Base-by-base conservation (phyloP, 2,888 invertebrate species). In the Spilosoma lubricipeda region DNA sequence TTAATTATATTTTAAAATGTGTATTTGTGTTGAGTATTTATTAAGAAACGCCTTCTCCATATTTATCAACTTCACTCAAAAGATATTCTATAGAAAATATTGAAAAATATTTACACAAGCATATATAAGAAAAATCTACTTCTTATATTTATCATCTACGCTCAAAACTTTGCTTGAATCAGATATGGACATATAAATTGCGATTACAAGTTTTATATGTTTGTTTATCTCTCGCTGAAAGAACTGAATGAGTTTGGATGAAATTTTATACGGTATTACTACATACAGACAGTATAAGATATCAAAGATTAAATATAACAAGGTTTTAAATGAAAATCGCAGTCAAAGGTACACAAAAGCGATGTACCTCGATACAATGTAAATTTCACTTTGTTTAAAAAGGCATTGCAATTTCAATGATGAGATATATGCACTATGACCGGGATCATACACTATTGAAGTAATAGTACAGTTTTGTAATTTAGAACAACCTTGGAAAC, bases 401-500 rank as follows among this genome's bases (percentile, higher is more conserved):
- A 42, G 8, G 39, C 9, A 69, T 56, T 56, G n/a, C 18, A 39
- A n/a, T 18, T 69, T 69, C 56, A 69, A 69, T 69, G 36, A 39
- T 59, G n/a, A 27, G 15, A 69, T 69, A n/a, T 69, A 59, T 56
- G 15, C 1, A 2, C 9, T 59, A 59, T 56, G 68, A 56, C 36
- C 23, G 33, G 33, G 39, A 36, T 69, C 27, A 20, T 59, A 39
- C 39, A 69, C 36, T 69, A 69, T 69, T 59, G 56, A 36, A 69
- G 52, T 56, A 52, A 33, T 7, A n/a, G 3, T 39, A 59, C 52
- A 39, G 36, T 36, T 36, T 56, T 69, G 36, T 39, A 69, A 69
- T 69, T 69, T 68, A 23, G n/a, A 52, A 52, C 52, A n/a, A 68
- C 36, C 52, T 68, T 33, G 52, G 68, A 56, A 23, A 56, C n/a